phyloP scores from a whole-genome alignment of 1,140 invertebrate genomes.

The Cherax quadricarinatus region DNA sequence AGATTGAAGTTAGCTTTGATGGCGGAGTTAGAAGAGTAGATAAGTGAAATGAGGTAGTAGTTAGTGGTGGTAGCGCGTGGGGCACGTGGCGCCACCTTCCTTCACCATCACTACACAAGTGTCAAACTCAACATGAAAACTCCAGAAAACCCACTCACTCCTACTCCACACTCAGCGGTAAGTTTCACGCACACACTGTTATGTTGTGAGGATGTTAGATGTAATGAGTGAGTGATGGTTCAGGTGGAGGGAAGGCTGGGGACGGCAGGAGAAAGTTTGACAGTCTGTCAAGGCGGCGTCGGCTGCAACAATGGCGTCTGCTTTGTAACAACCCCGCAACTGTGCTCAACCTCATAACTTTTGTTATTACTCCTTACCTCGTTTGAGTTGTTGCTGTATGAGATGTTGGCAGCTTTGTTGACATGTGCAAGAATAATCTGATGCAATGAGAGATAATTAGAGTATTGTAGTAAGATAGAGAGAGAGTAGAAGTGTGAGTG shows the following conservation, averaged over 20 bases:
- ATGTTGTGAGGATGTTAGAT: background rate
- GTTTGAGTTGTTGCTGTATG: background rate
- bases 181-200: background rate
- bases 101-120: slow-evolving; percentile 43
- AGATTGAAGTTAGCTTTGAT: background rate
- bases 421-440: too few species aligned
- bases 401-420: too few species aligned
- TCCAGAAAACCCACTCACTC: slow-evolving; percentile 44
- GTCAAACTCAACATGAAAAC: slow-evolving; percentile 65
- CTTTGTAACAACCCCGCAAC: slow-evolving; percentile 61
- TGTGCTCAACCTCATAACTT: slow-evolving; percentile 19
- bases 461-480: too few species aligned
- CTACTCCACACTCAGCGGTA: slow-evolving; percentile 26
- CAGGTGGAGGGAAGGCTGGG: background rate
- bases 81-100: slow-evolving; percentile 47
- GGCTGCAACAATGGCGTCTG: slow-evolving; percentile 68
- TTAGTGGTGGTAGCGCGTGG: too few species aligned
- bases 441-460: too few species aligned
- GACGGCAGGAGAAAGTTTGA: slow-evolving; percentile 41
- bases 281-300: slow-evolving; percentile 59
- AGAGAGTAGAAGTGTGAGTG: background rate
- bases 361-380: background rate
- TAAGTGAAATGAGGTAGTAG: background rate
- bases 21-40: background rate
- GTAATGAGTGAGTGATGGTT: background rate